A percentile compares a stretch with the other conserved stretches of the same genome.
Conservation (phyloP, 2,797 vertebrate species). For the Poecilia gillii region DNA sequence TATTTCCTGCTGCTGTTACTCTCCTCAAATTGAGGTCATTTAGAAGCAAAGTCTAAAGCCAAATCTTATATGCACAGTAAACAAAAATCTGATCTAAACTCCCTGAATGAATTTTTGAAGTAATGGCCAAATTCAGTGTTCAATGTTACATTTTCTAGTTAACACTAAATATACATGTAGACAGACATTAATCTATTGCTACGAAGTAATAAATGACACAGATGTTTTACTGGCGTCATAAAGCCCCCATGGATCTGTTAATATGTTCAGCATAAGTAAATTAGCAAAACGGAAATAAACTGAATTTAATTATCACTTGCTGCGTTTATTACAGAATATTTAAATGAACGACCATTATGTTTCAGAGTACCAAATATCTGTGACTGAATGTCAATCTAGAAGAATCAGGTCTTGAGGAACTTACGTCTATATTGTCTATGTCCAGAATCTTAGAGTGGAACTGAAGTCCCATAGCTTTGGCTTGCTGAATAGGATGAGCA, state of each 20-base stretch:
- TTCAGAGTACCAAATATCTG: not conserved
- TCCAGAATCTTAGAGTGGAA: constrained; percentile 95
- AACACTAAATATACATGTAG: not conserved
- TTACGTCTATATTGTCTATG: constrained; percentile 93
- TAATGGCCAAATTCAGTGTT: not conserved
- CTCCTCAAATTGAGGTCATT: not conserved
- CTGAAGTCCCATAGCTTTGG: constrained; percentile 88
- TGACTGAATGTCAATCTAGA: not conserved
- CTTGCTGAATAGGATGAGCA: constrained; percentile 93
- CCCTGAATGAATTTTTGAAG: not conserved
- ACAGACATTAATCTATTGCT: not conserved
- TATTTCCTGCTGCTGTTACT: not conserved
- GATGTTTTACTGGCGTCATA: not conserved
- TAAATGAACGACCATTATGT: not conserved
- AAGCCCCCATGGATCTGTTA: not conserved
- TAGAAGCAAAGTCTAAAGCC: not conserved
- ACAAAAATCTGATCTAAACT: not conserved
- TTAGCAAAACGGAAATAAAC: not conserved
- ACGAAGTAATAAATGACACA: not conserved
- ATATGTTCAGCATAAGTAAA: not conserved
- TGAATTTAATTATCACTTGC: not conserved
- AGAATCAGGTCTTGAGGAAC: constrained; percentile 51
- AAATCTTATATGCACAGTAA: not conserved
- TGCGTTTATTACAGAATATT: not conserved
- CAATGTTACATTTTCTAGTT: not conserved